phyloP scores from a whole-genome alignment of 2,113 vertebrate genomes.

The mouse (Mus musculus) region DNA sequence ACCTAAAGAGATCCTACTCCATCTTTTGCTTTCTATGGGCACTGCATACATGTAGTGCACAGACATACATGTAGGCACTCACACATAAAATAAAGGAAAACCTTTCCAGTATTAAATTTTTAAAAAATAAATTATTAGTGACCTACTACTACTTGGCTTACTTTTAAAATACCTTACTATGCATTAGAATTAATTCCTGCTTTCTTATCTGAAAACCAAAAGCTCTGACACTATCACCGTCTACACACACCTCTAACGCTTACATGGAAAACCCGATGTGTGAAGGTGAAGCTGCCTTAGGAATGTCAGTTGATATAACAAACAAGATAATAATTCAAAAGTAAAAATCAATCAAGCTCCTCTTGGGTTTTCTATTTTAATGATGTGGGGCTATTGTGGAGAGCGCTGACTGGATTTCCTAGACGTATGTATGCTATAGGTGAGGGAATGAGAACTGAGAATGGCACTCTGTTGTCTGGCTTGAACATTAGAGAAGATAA shows the following conservation, averaged over 20 bases:
- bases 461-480: neutral
- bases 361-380: neutral
- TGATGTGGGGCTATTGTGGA: neutral
- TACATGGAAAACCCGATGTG: neutral
- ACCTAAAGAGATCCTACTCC: neutral
- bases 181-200: neutral
- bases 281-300: neutral
- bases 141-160: neutral
- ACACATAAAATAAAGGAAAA: neutral
- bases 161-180: conserved; percentile 1
- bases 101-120: conserved; percentile 31
- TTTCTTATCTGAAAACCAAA: conserved; percentile 39
- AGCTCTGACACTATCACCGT: neutral
- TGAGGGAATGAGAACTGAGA: neutral
- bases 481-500: neutral
- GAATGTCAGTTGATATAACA: conserved; percentile 10
- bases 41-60: neutral
- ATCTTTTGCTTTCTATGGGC: neutral
- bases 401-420: neutral
- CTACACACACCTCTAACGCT: neutral
- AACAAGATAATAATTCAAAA: conserved; percentile 1
- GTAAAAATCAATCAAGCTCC: conserved; percentile 30
- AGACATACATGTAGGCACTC: neutral
- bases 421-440: neutral
- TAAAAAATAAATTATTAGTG: neutral